These are phyloP conservation scores for Xerus rutilus DNA, from an alignment of 2,797 vertebrate genomes.

Conservation along the genomic window DNA sequence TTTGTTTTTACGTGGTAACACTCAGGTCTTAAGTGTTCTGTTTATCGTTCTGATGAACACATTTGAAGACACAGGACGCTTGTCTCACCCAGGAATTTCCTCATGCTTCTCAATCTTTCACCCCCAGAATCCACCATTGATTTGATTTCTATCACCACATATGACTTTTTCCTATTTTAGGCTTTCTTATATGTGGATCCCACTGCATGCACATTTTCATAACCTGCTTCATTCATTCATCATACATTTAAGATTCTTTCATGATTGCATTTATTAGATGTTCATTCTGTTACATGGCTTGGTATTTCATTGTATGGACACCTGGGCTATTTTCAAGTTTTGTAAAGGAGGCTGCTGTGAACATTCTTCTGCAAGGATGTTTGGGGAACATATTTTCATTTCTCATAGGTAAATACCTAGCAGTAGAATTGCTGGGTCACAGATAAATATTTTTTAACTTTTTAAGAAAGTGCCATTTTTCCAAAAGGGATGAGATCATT, in stretches of 20 bases:
- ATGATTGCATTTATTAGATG: rapidly evolving
- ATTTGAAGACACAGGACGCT: neutral
- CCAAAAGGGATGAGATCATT: neutral
- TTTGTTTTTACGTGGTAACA: neutral
- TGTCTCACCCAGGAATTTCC: neutral
- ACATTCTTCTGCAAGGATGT: neutral
- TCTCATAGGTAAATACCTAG: neutral
- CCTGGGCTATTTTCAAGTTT: neutral
- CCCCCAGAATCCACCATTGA: neutral
- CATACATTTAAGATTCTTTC: neutral
- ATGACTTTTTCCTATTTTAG: neutral
- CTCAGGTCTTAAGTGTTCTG: neutral
- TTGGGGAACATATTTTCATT: neutral
- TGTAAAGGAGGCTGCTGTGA: neutral
- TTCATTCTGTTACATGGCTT: neutral
- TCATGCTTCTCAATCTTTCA: neutral
- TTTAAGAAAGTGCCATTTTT: constrained; percentile 19
- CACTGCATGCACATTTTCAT: neutral
- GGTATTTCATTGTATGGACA: neutral
- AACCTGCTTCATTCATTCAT: neutral
- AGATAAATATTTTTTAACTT: neutral
- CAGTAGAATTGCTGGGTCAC: neutral
- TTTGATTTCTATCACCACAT: neutral
- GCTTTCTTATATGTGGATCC: neutral
- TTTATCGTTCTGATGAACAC: neutral